Conservation (phyloP, 2,888 invertebrate genomes). For the Cheilosia grossa region DNA sequence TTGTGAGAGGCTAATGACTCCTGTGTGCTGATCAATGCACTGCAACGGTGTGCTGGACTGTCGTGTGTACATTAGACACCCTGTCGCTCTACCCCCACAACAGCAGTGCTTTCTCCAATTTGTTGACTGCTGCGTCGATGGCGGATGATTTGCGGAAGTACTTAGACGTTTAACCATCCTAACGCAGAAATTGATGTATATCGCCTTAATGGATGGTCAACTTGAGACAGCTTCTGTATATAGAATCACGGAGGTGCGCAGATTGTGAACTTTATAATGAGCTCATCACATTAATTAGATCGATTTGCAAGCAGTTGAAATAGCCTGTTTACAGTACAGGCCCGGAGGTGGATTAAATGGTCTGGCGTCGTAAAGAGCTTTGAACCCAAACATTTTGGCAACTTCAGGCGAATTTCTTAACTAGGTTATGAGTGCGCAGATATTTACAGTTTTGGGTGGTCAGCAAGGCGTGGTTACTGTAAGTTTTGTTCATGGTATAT, state of each 20-base stretch:
- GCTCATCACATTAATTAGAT: slow-evolving; percentile 62
- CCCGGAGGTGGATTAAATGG: slow-evolving; percentile 16
- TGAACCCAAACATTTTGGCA: slow-evolving; percentile 35
- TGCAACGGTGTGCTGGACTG: slow-evolving; percentile 33
- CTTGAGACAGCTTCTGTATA: slow-evolving; percentile 18
- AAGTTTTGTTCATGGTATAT: background rate
- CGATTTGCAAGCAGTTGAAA: slow-evolving; percentile 25
- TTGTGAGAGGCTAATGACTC: slow-evolving; percentile 72
- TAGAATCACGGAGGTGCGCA: slow-evolving; percentile 32
- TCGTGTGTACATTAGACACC: background rate
- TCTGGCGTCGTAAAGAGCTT: slow-evolving; percentile 33
- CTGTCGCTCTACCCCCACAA: background rate
- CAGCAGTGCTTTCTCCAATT: background rate
- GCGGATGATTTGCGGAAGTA: slow-evolving; percentile 60
- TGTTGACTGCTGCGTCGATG: slow-evolving; percentile 1
- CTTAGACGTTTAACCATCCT: slow-evolving; percentile 34
- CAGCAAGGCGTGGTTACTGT: slow-evolving; percentile 4
- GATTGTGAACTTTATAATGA: slow-evolving; percentile 49
- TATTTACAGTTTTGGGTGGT: slow-evolving; percentile 20
- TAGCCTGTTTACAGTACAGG: background rate
- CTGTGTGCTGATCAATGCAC: slow-evolving; percentile 57
- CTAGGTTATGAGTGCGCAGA: slow-evolving; percentile 20
- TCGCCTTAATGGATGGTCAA: slow-evolving; percentile 36
- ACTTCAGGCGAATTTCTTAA: slow-evolving; percentile 20
- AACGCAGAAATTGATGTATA: slow-evolving; percentile 46